Base-by-base conservation (phyloP, 2,888 invertebrate species). In the Trachelus stipa region DNA sequence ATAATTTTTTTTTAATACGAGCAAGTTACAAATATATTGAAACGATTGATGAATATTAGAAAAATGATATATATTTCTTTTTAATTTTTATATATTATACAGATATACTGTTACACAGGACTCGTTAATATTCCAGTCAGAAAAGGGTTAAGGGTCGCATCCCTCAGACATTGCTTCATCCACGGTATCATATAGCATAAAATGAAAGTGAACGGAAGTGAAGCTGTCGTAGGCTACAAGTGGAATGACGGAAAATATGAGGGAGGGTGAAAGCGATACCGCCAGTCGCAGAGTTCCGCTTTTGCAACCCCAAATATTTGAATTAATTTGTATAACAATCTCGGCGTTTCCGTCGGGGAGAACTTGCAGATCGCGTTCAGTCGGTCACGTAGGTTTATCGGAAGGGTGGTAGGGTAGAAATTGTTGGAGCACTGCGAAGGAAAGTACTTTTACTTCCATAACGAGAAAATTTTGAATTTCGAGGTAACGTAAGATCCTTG, bases 291-390 rank as follows among this genome's bases (percentile, higher is more conserved):
- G 56, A 23, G 23, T 56, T 56, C 0, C 23, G 56, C 34, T 23
- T 56, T 56, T 74, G 75, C 83, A 79, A 83, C 82, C 82, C 82
- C 85, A 84, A 86, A 87, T 86, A 87, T 86, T 85, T 87, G 86
- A 86, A 86, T 86, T 87, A 87, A 87, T 86, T 84, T 84, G 86
- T 87, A 83, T 83, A 85, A 83, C 84, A 86, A 85, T 87, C 83
- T 80, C 83, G 79, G 82, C 69, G 73, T 76, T 76, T 81, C 82
- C 81, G 83, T 71, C 77, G 79, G 79, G 79, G 79, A 82, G 82
- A 81, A 81, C 82, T 83, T 76, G 69, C 79, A 81, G 83, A 83
- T 82, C 82, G 77, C 78, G 76, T 79, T 80, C 83, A 84, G 83
- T 85, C 85, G 85, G 85, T 85, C 85, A 86, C 85, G 85, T 86